A percentile compares a stretch with the other conserved stretches of the same genome.
Conservation (phyloP, 2,888 invertebrate genomes). For the Pinctada fucata region DNA sequence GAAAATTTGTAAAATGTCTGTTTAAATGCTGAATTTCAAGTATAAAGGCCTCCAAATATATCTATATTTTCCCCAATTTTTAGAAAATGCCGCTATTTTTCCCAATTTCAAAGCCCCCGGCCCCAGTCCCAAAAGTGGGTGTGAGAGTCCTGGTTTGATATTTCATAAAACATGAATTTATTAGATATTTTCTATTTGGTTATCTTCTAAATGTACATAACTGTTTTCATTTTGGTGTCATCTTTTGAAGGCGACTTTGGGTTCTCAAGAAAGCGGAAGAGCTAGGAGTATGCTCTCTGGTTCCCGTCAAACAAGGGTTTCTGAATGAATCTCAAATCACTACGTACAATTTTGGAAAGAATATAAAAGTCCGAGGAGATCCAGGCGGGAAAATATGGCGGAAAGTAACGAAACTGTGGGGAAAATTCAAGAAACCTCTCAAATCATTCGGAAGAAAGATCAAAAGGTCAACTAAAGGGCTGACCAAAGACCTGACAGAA, state of each 20-base stretch:
- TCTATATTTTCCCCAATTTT: no score
- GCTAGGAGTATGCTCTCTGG: not conserved
- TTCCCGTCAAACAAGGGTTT: not conserved
- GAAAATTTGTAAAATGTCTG: no score
- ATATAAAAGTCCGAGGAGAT: slow-evolving; percentile 5
- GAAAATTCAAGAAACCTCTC: not conserved
- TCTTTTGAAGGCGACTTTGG: not conserved
- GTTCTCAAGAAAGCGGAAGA: slow-evolving; percentile 3
- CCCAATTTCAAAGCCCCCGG: no score
- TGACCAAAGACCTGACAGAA: not conserved
- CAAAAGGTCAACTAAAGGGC: not conserved
- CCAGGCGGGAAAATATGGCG: slow-evolving; percentile 4
- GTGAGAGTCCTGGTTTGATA: no score
- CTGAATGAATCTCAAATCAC: not conserved
- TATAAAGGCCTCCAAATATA: no score
- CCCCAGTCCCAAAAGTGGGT: no score
- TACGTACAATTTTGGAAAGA: not conserved
- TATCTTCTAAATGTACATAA: no score
- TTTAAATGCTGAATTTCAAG: no score
- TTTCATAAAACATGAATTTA: no score
- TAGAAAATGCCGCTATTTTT: no score
- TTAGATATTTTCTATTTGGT: no score
- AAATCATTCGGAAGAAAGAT: not conserved
- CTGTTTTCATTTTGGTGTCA: no score
- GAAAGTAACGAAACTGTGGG: not conserved